phyloP scores from a whole-genome alignment of 2,113 vertebrate species.

The Panurus biarmicus region DNA sequence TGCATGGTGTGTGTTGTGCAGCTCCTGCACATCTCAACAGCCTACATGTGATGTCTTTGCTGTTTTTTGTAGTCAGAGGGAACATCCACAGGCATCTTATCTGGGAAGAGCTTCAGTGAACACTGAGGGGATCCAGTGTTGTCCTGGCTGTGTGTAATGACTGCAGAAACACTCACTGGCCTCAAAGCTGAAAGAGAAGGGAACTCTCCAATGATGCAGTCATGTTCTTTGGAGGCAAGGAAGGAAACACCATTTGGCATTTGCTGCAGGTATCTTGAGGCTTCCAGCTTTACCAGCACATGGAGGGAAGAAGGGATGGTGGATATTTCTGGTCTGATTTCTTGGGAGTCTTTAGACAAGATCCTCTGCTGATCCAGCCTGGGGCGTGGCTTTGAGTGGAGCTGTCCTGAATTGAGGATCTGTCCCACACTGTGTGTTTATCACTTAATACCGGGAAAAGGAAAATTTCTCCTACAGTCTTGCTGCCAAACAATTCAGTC shows the following conservation, averaged over 20 bases:
- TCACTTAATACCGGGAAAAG: not conserved
- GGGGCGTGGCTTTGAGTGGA: not conserved
- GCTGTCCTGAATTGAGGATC: not conserved
- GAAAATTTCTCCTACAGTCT: not conserved
- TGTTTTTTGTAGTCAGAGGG: not conserved
- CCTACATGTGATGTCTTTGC: not conserved
- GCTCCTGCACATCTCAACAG: not conserved
- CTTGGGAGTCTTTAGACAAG: not conserved
- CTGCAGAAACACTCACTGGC: not conserved
- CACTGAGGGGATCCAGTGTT: not conserved
- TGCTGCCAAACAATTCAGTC: not conserved
- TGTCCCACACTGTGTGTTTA: not conserved
- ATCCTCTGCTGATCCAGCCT: not conserved
- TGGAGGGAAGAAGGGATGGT: not conserved
- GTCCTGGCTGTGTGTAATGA: not conserved
- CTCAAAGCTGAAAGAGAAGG: not conserved
- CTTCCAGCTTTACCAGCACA: not conserved
- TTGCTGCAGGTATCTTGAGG: not conserved
- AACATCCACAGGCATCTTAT: not conserved
- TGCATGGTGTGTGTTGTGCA: fast-evolving
- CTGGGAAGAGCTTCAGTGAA: not conserved
- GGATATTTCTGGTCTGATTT: not conserved
- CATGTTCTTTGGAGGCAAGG: not conserved
- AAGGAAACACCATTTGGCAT: not conserved
- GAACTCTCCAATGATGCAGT: not conserved